Evolutionary conservation across 1,140 invertebrate genomes (phyloP), one percentile per base, ranked within the genome.

Genomic region (Protaetia brevitarsis): DNA sequence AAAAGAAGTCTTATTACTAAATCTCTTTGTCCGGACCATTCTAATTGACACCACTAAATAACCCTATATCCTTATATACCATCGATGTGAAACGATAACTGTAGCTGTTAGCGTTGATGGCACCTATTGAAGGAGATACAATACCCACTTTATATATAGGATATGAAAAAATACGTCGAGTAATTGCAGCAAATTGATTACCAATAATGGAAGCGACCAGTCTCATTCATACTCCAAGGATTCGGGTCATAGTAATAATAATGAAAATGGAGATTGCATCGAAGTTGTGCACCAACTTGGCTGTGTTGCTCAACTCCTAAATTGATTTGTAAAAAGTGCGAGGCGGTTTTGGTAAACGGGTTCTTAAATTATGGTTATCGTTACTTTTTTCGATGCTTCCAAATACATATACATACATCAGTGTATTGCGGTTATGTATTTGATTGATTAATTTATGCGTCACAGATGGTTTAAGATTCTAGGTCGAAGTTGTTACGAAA

Each of bases 151-250:
- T 7, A 23, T 23, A n/a, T n/a, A n/a, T n/a, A 51, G 26, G 26
- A 51, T 51, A 51, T 23, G 41, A 51, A 51, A n/a, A 51, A 51
- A 51, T 51, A 23, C 41, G 26, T 23, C 16, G 41, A 16, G 41
- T 51, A 51, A 51, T 51, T 51, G 26, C 41, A 8, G 41, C 41
- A 51, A 51, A 51, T 51, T 51, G 41, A 51, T 51, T 51, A 16
- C 26, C 16, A 23, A 51, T 51, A 51, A 51, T 51, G 41, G 41
- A 51, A 23, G 41, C 41, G 11, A 19, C 41, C 41, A 51, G 21
- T n/a, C n/a, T 51, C 41, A 51, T 51, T 51, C 41, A 51, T 19
- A 23, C 26, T 16, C 41, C 41, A 51, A 51, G 41, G 41, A 51
- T 51, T 19, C 41, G 26, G 41, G 41, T 51, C 41, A 51, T 21